Evolutionary conservation across 2,888 invertebrate genomes (phyloP), one percentile per base, ranked within the genome.

Genomic region (Drosophila flavopinicola): DNA sequence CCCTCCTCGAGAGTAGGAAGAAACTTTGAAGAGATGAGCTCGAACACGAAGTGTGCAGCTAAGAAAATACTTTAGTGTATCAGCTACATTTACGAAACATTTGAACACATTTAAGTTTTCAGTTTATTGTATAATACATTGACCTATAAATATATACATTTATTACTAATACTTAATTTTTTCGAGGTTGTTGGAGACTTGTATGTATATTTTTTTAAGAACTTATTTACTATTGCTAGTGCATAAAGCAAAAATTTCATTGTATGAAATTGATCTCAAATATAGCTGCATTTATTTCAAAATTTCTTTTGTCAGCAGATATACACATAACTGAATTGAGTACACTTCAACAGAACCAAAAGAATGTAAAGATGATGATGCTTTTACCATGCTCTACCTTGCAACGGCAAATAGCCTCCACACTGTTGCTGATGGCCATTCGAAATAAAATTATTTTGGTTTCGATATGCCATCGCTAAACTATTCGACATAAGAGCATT

Each of bases 301-400:
- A 71, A 61, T 51, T 41, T 73, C 37, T 58, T 61, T 54, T 56
- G 53, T 75, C 41, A 32, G 33, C 20, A 29, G 44, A 63, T 67
- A 41, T 37, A 61, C 70, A 70, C 49, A 49, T 58, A 71, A 58
- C 75, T 65, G 53, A 82, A 75, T 44, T 61, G 73, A 79, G 83
- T 85, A 79, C 78, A 75, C 64, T 53, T 66, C 39, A 48, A 57
- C 48, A 61, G 47, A 48, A 74, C 74, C 77, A 74, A 75, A 77
- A 69, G 66, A 75, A 64, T 60, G 11, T 48, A 63, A 60, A 51
- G 23, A 39, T 47, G 39, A 49, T 56, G 35, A 39, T 44, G 57
- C 44, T 51, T 82, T 85, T 96, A 97, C 96, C 97, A 97, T 90
- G 96, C 96, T 92, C 96, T 92, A 77, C 95, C 95, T 91, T 96